Conservation (phyloP, 2,113 vertebrate species). For the Meles meles region DNA sequence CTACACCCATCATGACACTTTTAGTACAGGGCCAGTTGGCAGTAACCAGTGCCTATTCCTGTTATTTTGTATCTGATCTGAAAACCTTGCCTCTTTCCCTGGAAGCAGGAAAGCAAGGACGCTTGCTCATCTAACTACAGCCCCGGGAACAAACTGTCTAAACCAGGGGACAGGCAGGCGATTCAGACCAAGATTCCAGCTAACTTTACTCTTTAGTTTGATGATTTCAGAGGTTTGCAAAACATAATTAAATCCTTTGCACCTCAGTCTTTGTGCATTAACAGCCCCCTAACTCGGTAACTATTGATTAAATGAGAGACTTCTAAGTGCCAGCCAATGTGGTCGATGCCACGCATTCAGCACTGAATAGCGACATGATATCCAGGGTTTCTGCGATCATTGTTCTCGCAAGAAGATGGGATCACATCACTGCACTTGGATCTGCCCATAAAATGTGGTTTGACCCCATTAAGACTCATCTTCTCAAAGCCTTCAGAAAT, state of each 20-base stretch:
- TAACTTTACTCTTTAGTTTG: background rate
- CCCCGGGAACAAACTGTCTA: background rate
- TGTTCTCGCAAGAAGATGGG: background rate
- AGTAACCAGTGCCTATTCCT: background rate
- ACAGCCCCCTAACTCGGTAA: background rate
- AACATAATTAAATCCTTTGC: background rate
- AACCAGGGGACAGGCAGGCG: background rate
- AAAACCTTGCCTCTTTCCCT: background rate
- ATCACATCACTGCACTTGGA: background rate
- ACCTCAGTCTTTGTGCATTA: background rate
- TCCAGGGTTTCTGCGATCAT: background rate
- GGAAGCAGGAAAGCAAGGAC: background rate
- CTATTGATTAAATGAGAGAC: background rate
- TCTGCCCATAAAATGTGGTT: background rate
- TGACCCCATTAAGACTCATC: background rate
- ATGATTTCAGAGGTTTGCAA: background rate
- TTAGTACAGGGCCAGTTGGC: background rate
- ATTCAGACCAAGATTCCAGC: background rate
- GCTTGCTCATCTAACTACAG: background rate
- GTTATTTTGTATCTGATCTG: background rate
- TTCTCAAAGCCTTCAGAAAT: constrained; percentile 6
- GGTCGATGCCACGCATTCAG: background rate
- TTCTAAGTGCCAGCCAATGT: background rate
- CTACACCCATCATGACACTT: too few species aligned
- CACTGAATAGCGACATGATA: too few species aligned